These are phyloP conservation scores for Eurytoma californica DNA, from an alignment of 2,888 invertebrate species.

Conservation along the genomic window DNA sequence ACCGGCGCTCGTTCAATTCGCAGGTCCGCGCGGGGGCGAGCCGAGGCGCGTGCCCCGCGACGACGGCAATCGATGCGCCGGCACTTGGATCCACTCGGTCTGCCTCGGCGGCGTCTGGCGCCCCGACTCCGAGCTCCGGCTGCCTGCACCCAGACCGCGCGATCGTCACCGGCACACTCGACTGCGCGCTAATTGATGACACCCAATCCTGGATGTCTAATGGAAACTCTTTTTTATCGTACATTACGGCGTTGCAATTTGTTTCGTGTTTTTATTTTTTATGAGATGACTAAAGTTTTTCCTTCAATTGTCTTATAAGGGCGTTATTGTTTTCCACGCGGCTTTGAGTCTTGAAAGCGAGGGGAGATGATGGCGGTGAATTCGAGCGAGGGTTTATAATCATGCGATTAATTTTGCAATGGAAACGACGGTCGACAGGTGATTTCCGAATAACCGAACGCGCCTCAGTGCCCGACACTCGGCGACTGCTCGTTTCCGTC, in stretches of 20 bases:
- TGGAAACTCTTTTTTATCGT: not conserved
- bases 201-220: not conserved
- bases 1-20: not conserved
- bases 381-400: not conserved
- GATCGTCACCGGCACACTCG: too few species aligned
- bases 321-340: not conserved
- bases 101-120: conserved; percentile 23
- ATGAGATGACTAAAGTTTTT: not conserved
- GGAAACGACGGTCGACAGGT: conserved; percentile 1
- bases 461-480: not conserved
- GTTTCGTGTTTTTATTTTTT: not conserved
- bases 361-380: not conserved
- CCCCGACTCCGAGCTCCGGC: not conserved
- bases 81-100: conserved; percentile 30
- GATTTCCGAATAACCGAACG: not conserved
- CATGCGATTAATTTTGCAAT: conserved; percentile 4
- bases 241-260: not conserved
- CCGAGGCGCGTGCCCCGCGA: conserved; percentile 14
- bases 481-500: not conserved
- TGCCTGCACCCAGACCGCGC: not conserved
- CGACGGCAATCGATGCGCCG: conserved; percentile 33
- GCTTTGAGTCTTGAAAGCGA: not conserved
- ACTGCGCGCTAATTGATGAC: too few species aligned
- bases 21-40: not conserved
- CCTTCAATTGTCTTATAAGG: too few species aligned